A percentile compares a stretch with the other conserved stretches of the same genome.
Evolutionary conservation across 2,888 invertebrate species (phyloP).

Genomic region (Halictus ligatus): DNA sequence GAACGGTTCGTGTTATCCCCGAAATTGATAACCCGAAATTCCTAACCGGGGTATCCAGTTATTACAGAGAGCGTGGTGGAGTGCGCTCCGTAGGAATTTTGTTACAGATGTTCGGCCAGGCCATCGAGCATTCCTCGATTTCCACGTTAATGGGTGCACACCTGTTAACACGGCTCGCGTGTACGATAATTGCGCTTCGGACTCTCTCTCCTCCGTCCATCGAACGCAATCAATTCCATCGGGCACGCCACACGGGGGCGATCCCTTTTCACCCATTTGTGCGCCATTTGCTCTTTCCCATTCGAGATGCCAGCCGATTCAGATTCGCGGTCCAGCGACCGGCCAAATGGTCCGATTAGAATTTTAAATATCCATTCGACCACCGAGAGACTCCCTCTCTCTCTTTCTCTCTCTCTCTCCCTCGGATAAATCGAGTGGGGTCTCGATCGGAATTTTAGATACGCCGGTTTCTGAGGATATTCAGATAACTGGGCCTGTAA

Average conservation of each 20-base stretch:
- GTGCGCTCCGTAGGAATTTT: neutral
- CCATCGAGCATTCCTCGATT: neutral
- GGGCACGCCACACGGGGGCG: neutral
- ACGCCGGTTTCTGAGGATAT: conserved; percentile 33
- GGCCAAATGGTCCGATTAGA: conserved; percentile 49
- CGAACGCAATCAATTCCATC: conserved; percentile 6
- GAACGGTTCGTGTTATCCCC: no score
- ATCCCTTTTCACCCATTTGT: neutral
- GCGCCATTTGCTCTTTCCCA: neutral
- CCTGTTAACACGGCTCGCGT: conserved; percentile 1
- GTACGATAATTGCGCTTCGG: neutral
- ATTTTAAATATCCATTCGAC: conserved; percentile 57
- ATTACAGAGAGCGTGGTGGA: no score
- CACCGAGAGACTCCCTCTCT: neutral
- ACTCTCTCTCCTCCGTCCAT: neutral
- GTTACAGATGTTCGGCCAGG: neutral
- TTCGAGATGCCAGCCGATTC: conserved; percentile 24
- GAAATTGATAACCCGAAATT: no score
- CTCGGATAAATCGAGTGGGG: conserved; percentile 26
- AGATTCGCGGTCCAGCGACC: conserved; percentile 23
- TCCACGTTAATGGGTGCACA: conserved; percentile 13
- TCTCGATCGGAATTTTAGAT: conserved; percentile 54
- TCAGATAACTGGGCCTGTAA: conserved; percentile 23
- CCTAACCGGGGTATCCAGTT: no score
- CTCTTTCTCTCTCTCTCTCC: no score